phyloP scores from a whole-genome alignment of 2,888 invertebrate genomes.

The Eupithecia inturbata region DNA sequence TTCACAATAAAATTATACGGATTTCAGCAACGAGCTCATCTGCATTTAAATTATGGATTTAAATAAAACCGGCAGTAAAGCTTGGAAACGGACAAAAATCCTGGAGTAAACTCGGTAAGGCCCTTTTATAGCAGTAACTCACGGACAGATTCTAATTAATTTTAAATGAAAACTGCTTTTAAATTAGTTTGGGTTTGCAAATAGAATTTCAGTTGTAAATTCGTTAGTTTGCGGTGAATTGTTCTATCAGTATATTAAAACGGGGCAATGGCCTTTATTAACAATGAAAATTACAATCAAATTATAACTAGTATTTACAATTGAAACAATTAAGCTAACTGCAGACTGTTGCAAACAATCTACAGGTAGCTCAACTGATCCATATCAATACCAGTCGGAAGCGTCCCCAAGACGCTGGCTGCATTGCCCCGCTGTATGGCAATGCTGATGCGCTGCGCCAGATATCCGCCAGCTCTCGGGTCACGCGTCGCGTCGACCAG shows the following conservation, averaged over 20 bases:
- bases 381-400: too few relatives aligned
- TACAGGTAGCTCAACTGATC: too few relatives aligned
- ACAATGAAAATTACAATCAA: too few relatives aligned
- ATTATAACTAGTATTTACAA: too few relatives aligned
- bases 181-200: slow-evolving; percentile 24
- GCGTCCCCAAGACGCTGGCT: too few relatives aligned
- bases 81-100: slow-evolving; percentile 51
- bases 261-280: too few relatives aligned
- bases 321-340: too few relatives aligned
- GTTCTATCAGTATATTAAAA: neutral
- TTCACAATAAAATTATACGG: slow-evolving; percentile 24
- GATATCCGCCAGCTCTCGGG: too few relatives aligned
- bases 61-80: slow-evolving; percentile 67
- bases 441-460: too few relatives aligned
- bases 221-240: neutral
- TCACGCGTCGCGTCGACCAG: too few relatives aligned
- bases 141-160: slow-evolving; percentile 42
- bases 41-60: slow-evolving; percentile 77
- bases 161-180: slow-evolving; percentile 41
- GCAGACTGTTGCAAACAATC: too few relatives aligned
- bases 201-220: slow-evolving; percentile 13
- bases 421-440: too few relatives aligned
- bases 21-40: slow-evolving; percentile 55
- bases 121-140: slow-evolving; percentile 42
- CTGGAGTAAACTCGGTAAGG: slow-evolving; percentile 41